Evolutionary conservation across 2,113 vertebrate species (phyloP).

Genomic region (Sander lucioperca): DNA sequence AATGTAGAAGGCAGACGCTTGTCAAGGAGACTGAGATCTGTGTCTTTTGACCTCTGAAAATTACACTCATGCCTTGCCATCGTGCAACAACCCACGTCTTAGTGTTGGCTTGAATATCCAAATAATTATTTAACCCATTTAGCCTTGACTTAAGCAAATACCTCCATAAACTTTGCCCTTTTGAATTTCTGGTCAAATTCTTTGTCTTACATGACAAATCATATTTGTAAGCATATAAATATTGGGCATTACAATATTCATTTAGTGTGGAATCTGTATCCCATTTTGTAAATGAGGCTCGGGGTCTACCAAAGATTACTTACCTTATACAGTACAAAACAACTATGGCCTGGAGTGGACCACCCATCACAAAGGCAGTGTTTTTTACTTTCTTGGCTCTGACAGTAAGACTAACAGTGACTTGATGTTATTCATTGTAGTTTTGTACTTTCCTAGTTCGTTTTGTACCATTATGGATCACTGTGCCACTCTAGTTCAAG

Average conservation of each 20-base stretch:
- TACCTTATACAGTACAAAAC: background rate
- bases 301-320: background rate
- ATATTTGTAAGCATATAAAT: background rate
- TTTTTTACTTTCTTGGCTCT: slow-evolving; percentile 15
- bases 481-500: background rate
- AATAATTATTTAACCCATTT: background rate
- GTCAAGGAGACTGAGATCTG: slow-evolving; percentile 33
- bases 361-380: background rate
- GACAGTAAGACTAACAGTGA: slow-evolving; percentile 19
- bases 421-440: slow-evolving; percentile 37
- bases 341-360: background rate
- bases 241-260: background rate
- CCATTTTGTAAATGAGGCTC: background rate
- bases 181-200: background rate
- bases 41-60: slow-evolving; percentile 26
- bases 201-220: background rate
- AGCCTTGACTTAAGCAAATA: background rate
- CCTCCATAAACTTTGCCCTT: background rate
- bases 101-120: slow-evolving; percentile 1
- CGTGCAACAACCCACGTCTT: background rate
- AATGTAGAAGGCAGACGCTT: slow-evolving; percentile 21
- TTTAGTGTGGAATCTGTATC: background rate
- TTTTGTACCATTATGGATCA: slow-evolving; percentile 19
- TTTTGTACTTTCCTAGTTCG: slow-evolving; percentile 31
- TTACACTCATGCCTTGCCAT: background rate